Percentiles rank a stretch among this genome's conserved stretches.
These are phyloP conservation scores for Sinosuthora webbiana DNA, from an alignment of 2,113 vertebrate genomes.

Conservation along the genomic window DNA sequence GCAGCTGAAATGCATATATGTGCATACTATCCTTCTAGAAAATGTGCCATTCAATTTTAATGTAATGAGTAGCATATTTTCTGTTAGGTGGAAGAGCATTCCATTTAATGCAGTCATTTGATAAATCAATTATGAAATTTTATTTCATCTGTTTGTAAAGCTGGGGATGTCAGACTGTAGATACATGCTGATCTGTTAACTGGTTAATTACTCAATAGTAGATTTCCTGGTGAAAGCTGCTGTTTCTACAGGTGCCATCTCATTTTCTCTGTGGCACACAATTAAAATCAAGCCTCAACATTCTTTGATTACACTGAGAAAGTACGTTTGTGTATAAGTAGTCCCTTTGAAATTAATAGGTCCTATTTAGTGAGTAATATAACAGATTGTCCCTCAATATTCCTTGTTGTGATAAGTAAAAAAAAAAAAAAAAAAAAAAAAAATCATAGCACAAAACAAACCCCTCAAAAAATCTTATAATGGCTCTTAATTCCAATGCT, in stretches of 20 bases:
- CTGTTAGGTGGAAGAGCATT: not conserved
- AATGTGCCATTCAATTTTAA: not conserved
- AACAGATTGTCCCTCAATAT: not conserved
- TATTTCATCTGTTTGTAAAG: not conserved
- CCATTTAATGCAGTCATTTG: not conserved
- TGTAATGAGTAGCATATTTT: not conserved
- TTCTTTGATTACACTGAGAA: not conserved
- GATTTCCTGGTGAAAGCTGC: not conserved
- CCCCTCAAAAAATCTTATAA: not conserved
- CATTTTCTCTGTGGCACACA: not conserved
- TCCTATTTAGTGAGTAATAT: not conserved
- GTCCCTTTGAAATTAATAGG: not conserved
- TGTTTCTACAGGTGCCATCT: not conserved
- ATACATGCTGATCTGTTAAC: not conserved
- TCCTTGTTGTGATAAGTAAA: not conserved
- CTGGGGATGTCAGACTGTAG: not conserved
- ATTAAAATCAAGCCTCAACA: not conserved
- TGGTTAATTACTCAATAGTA: not conserved
- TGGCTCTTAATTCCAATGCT: not conserved
- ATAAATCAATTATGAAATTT: not conserved
- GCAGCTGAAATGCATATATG: not conserved
- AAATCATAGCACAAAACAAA: not conserved
- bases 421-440: not conserved
- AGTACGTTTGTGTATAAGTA: not conserved
- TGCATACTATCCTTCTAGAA: not conserved